Percentiles rank a stretch among this genome's conserved stretches.
Conservation (phyloP, 2,113 vertebrate genomes). For the Ammodramus savannarum region DNA sequence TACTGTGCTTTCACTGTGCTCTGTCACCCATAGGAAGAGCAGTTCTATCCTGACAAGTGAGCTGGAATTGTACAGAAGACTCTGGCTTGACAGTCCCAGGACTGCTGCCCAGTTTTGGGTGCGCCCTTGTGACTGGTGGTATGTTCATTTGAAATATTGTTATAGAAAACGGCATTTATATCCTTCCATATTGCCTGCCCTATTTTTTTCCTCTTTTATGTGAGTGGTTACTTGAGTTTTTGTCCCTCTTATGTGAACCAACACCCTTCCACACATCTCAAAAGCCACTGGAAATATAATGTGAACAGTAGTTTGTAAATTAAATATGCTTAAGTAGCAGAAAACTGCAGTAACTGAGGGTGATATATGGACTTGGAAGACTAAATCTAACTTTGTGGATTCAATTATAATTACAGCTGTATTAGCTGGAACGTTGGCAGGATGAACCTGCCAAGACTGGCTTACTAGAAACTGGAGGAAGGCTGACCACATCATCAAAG, state of each 20-base stretch:
- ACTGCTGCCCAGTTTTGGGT: background rate
- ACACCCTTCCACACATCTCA: background rate
- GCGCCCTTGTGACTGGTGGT: background rate
- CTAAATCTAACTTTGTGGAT: conserved; percentile 63
- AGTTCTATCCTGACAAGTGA: background rate
- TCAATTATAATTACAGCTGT: conserved; percentile 72
- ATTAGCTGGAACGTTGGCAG: conserved; percentile 49
- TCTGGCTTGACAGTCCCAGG: background rate
- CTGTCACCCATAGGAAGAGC: background rate
- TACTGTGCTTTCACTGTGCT: background rate
- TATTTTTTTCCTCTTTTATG: background rate
- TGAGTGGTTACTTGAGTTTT: background rate
- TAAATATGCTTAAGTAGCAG: conserved; percentile 62
- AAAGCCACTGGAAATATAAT: conserved; percentile 43
- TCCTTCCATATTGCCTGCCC: background rate
- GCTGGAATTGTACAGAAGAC: background rate
- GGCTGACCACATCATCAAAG: conserved; percentile 47
- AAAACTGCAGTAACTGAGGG: conserved; percentile 50
- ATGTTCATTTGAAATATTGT: background rate
- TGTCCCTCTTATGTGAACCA: background rate
- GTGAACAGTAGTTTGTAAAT: conserved; percentile 64
- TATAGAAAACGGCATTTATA: background rate
- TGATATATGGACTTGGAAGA: conserved; percentile 60
- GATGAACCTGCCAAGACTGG: conserved; percentile 50
- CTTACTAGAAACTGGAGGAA: conserved; percentile 42